phyloP scores from a whole-genome alignment of 2,888 invertebrate genomes.

The Drepanosiphum platanoidis region DNA sequence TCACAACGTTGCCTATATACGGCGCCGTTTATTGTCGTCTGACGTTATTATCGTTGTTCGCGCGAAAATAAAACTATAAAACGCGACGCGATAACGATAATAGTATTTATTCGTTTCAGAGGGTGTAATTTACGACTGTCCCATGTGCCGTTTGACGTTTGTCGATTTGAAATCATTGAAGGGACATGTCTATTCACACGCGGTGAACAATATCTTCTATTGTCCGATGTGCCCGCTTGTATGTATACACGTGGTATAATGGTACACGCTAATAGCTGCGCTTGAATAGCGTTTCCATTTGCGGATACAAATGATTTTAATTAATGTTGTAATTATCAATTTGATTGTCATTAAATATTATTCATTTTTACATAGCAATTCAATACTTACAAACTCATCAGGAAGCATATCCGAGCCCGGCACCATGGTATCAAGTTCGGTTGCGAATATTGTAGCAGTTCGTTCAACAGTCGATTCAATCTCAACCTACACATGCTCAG shows the following conservation, averaged over 20 bases:
- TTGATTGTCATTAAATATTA: conserved; percentile 60
- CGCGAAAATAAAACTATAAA: neutral
- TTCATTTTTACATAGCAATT: conserved; percentile 57
- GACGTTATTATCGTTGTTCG: neutral
- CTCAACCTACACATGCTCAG: conserved; percentile 77
- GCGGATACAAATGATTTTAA: neutral
- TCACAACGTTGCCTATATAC: neutral
- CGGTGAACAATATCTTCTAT: conserved; percentile 72
- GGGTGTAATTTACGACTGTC: conserved; percentile 73
- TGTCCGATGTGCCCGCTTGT: conserved; percentile 78
- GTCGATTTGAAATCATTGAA: conserved; percentile 75
- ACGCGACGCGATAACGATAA: neutral
- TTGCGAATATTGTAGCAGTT: conserved; percentile 75
- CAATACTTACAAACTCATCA: conserved; percentile 73
- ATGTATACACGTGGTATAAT: conserved; percentile 60
- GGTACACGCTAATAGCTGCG: neutral
- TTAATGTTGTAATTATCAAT: neutral
- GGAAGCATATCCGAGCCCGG: conserved; percentile 79
- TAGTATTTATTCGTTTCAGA: conserved; percentile 56
- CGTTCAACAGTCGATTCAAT: conserved; percentile 78
- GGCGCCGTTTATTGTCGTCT: neutral
- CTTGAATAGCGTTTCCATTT: neutral
- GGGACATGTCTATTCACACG: conserved; percentile 75
- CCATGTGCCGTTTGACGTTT: conserved; percentile 77
- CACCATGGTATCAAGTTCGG: conserved; percentile 76